Percentiles rank a stretch among this genome's conserved stretches.
Evolutionary conservation across 30 jellyfish, hydroid and myxozoan genomes (phyloP).

Genomic region (Rhopilema esculentum): DNA sequence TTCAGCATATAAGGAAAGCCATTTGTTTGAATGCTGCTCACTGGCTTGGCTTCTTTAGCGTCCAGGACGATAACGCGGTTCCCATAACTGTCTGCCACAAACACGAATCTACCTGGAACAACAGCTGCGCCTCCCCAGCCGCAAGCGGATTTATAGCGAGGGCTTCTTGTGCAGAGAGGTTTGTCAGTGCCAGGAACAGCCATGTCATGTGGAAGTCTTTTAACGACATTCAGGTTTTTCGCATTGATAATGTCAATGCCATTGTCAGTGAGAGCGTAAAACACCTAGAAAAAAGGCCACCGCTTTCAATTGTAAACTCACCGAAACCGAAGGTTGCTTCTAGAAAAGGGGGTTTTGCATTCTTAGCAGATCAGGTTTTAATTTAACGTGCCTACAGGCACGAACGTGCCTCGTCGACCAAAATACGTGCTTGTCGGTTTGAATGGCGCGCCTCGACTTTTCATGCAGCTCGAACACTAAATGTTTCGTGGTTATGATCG

Average conservation of each 20-base stretch:
- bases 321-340: too few species aligned
- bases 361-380: too few species aligned
- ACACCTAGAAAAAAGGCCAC: slow-evolving; percentile 10
- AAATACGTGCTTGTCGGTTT: too few species aligned
- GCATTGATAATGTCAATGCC: slow-evolving; percentile 47
- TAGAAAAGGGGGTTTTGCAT: too few species aligned
- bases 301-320: too few species aligned
- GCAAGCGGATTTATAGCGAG: slow-evolving; percentile 1
- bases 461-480: too few species aligned
- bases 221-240: background rate
- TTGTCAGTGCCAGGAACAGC: slow-evolving; percentile 24
- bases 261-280: slow-evolving; percentile 30
- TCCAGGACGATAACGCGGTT: slow-evolving; percentile 43
- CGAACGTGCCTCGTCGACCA: too few species aligned
- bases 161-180: slow-evolving; percentile 10
- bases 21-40: slow-evolving; percentile 44
- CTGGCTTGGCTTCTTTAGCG: slow-evolving; percentile 13
- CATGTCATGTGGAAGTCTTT: slow-evolving; percentile 5
- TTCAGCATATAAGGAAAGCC: slow-evolving; percentile 44
- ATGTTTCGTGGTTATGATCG: too few species aligned
- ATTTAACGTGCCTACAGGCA: too few species aligned
- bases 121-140: slow-evolving; percentile 50
- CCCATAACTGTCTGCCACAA: slow-evolving; percentile 35
- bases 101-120: slow-evolving; percentile 13
- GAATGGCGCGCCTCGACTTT: too few species aligned